Conservation (phyloP, 2,888 invertebrate species). For the Eilema sororculum region DNA sequence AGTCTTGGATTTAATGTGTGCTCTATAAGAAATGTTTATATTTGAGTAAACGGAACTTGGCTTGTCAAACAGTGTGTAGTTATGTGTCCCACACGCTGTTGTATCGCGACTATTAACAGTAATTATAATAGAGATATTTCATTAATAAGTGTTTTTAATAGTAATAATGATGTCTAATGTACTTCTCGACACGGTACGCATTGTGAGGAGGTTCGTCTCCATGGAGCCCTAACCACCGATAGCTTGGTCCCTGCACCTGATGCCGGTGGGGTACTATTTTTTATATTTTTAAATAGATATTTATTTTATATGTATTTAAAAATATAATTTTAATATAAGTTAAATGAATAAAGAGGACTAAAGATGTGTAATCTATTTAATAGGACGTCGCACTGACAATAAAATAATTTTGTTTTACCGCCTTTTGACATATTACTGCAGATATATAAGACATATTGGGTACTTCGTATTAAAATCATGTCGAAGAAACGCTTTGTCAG, state of each 20-base stretch:
- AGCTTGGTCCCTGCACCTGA: too few species aligned
- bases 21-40: not conserved
- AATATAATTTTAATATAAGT: too few species aligned
- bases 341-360: too few species aligned
- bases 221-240: too few species aligned
- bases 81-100: not conserved
- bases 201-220: too few species aligned
- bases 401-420: not conserved
- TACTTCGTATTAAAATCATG: too few species aligned
- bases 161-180: not conserved
- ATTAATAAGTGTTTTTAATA: not conserved
- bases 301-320: too few species aligned
- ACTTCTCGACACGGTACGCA: too few species aligned
- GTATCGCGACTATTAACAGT: not conserved
- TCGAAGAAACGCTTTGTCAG: too few species aligned
- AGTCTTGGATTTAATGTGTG: not conserved
- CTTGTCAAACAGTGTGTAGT: not conserved
- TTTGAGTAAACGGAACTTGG: not conserved
- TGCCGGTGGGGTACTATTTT: too few species aligned
- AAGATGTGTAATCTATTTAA: not conserved
- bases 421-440: not conserved
- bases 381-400: not conserved
- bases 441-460: too few species aligned
- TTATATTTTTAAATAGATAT: too few species aligned
- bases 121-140: not conserved